phyloP scores from a whole-genome alignment of 2,888 invertebrate species.

The Epinotia nisella region DNA sequence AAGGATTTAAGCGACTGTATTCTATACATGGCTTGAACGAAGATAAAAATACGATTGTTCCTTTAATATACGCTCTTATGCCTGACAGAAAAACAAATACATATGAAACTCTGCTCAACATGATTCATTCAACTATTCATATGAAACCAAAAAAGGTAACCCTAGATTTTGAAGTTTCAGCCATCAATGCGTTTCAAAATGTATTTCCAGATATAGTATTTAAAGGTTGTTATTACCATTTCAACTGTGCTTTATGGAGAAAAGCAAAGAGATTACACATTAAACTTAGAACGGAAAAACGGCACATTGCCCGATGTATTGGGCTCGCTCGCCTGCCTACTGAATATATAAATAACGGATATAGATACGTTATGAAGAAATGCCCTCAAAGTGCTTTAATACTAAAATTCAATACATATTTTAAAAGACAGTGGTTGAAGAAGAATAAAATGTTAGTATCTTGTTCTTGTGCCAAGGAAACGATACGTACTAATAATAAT shows the following conservation, averaged over 20 bases:
- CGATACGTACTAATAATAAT: constrained; percentile 9
- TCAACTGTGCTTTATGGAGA: not conserved
- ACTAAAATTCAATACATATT: not conserved
- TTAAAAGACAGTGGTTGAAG: constrained; percentile 5
- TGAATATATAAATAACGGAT: constrained; percentile 11
- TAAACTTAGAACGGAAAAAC: constrained; percentile 9
- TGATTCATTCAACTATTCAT: not conserved
- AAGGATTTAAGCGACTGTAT: too few species aligned
- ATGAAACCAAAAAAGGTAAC: constrained; percentile 22
- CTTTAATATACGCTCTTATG: constrained; percentile 4
- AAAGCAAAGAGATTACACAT: constrained; percentile 17
- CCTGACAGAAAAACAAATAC: constrained; percentile 7
- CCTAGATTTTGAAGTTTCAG: constrained; percentile 18
- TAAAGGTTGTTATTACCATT: constrained; percentile 20
- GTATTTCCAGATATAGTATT: constrained; percentile 11
- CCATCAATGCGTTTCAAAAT: constrained; percentile 14
- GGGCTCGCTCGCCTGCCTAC: constrained; percentile 15
- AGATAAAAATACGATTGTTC: not conserved
- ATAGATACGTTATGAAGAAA: constrained; percentile 8
- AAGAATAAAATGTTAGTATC: constrained; percentile 7
- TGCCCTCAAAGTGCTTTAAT: not conserved
- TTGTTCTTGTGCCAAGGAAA: constrained; percentile 21
- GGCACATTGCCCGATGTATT: constrained; percentile 13
- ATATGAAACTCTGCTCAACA: constrained; percentile 10
- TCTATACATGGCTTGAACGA: constrained; percentile 12